phyloP scores from a whole-genome alignment of 2,113 vertebrate genomes.

The Bubo scandiacus region DNA sequence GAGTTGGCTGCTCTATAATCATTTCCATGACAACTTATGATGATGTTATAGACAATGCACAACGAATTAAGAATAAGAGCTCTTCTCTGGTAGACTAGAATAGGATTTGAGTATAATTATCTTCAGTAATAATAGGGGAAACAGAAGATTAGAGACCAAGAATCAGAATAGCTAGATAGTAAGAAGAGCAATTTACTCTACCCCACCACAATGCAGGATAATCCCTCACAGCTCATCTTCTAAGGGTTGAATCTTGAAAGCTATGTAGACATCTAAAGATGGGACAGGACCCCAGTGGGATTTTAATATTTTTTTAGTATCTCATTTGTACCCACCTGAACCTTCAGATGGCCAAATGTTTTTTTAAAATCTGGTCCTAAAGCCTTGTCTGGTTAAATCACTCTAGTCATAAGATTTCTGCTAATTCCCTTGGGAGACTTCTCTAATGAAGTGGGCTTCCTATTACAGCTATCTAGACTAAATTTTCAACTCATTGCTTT shows the following conservation, averaged over 20 bases:
- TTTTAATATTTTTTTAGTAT: background rate
- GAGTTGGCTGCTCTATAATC: background rate
- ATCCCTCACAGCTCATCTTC: background rate
- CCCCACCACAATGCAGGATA: background rate
- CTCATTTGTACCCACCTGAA: background rate
- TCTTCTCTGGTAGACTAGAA: background rate
- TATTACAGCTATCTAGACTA: background rate
- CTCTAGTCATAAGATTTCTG: background rate
- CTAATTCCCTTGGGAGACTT: background rate
- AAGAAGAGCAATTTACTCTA: background rate
- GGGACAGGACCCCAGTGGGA: background rate
- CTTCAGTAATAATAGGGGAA: background rate
- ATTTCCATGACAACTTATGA: slow-evolving; percentile 25
- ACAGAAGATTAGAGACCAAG: background rate
- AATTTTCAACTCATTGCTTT: background rate
- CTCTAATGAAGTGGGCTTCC: background rate
- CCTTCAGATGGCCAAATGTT: background rate
- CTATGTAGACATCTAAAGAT: background rate
- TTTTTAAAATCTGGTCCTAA: background rate
- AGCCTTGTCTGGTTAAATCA: background rate
- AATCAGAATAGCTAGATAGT: background rate
- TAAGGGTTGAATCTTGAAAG: background rate
- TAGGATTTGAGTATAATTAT: slow-evolving; percentile 11
- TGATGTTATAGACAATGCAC: background rate
- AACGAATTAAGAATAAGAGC: background rate